Evolutionary conservation across 2,113 vertebrate species (phyloP).

Genomic region (Python bivittatus): DNA sequence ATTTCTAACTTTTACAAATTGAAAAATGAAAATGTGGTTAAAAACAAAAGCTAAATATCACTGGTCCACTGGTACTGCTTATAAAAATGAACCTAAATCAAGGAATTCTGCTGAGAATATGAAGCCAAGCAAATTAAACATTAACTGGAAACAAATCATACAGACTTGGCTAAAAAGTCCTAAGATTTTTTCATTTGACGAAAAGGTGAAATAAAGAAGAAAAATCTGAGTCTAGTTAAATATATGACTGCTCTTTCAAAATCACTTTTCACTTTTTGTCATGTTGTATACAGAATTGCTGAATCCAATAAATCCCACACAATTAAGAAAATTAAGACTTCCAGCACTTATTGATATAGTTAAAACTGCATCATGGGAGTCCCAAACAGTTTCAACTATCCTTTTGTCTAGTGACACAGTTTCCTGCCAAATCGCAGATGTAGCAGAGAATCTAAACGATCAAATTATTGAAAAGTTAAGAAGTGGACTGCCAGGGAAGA

Average conservation of each 20-base stretch:
- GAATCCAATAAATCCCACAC: background rate
- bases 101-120: background rate
- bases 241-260: background rate
- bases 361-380: background rate
- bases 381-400: no score
- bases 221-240: background rate
- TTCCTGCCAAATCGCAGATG: background rate
- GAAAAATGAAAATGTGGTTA: background rate
- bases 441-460: background rate
- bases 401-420: background rate
- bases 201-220: background rate
- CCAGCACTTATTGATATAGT: background rate
- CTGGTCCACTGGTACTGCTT: background rate
- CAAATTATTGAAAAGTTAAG: background rate
- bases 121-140: background rate
- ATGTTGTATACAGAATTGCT: background rate
- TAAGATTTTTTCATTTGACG: background rate
- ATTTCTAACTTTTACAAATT: no score
- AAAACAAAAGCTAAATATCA: background rate
- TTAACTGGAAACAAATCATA: background rate
- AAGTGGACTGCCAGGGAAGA: no score
- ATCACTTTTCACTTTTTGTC: background rate
- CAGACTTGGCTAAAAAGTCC: background rate
- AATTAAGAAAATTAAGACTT: background rate
- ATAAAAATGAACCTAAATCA: background rate